phyloP scores from a whole-genome alignment of 37 sponge, comb jelly and placozoan species.

The Theonella swinhoei region DNA sequence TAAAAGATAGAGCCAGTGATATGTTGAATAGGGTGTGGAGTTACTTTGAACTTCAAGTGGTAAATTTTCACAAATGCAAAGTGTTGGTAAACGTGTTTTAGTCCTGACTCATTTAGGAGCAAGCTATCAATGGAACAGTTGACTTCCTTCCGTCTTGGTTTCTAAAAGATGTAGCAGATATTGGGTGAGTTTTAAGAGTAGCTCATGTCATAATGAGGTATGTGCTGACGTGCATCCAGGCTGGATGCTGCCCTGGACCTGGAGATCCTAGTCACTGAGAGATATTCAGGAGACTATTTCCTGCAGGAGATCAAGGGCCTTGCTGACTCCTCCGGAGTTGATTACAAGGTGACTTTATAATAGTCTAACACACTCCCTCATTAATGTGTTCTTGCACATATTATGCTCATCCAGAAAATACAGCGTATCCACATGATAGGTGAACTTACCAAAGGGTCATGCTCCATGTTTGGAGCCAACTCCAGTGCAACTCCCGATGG shows the following conservation, averaged over 20 bases:
- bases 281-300: slow-evolving; percentile 68
- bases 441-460: slow-evolving; percentile 84
- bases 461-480: slow-evolving; percentile 94
- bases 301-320: slow-evolving; percentile 80
- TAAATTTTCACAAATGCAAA: slow-evolving; percentile 25
- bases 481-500: slow-evolving; percentile 58
- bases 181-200: slow-evolving; percentile 69
- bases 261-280: slow-evolving; percentile 59
- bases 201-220: no score
- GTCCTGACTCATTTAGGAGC: slow-evolving; percentile 40
- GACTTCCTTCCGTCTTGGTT: slow-evolving; percentile 79
- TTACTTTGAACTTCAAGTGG: slow-evolving; percentile 84
- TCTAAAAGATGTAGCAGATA: slow-evolving; percentile 74
- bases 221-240: no score
- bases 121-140: slow-evolving; percentile 74
- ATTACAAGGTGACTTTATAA: slow-evolving; percentile 35
- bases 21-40: slow-evolving; percentile 80
- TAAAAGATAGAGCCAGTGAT: slow-evolving; percentile 46
- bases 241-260: slow-evolving; percentile 79
- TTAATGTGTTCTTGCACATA: neutral
- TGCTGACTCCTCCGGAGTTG: slow-evolving; percentile 65
- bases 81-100: neutral
- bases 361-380: no score
- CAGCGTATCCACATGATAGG: slow-evolving; percentile 88
- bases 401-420: slow-evolving; percentile 41